Evolutionary conservation across 2,797 vertebrate genomes (phyloP).

Genomic region (Sarcophilus harrisii): DNA sequence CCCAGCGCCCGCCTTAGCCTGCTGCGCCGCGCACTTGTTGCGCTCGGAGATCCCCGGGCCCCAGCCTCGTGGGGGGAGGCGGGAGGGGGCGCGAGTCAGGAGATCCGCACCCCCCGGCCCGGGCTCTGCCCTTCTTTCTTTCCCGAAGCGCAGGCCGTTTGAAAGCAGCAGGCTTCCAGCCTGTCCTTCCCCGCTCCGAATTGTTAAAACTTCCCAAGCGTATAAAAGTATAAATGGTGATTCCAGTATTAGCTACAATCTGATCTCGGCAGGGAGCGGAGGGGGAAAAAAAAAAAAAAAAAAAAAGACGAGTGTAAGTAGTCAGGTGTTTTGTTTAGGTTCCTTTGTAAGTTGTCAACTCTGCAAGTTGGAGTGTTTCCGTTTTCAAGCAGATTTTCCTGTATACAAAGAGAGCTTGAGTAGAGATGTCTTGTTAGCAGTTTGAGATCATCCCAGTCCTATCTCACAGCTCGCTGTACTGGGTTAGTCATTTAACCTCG

Average conservation of each 20-base stretch:
- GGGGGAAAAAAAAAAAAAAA: neutral
- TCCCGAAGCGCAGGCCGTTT: neutral
- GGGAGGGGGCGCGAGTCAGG: no score
- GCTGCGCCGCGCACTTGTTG: no score
- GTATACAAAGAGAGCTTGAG: neutral
- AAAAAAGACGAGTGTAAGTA: neutral
- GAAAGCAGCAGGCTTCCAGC: neutral
- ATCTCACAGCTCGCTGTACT: no score
- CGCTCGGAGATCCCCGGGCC: no score
- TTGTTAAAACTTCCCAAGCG: neutral
- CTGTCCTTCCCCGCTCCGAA: neutral
- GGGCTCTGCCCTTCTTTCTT: neutral
- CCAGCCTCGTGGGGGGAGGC: no score
- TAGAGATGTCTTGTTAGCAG: neutral
- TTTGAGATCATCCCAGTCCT: neutral
- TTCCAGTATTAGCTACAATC: neutral
- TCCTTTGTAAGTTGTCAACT: neutral
- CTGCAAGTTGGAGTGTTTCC: neutral
- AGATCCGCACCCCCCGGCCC: no score
- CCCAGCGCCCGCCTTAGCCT: no score
- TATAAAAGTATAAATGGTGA: neutral
- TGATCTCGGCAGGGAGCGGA: rapidly evolving
- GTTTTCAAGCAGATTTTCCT: neutral
- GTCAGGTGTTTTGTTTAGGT: neutral
- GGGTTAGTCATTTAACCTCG: neutral